Conservation (phyloP, 2,797 vertebrate genomes). For the Pseudochromis fuscus region DNA sequence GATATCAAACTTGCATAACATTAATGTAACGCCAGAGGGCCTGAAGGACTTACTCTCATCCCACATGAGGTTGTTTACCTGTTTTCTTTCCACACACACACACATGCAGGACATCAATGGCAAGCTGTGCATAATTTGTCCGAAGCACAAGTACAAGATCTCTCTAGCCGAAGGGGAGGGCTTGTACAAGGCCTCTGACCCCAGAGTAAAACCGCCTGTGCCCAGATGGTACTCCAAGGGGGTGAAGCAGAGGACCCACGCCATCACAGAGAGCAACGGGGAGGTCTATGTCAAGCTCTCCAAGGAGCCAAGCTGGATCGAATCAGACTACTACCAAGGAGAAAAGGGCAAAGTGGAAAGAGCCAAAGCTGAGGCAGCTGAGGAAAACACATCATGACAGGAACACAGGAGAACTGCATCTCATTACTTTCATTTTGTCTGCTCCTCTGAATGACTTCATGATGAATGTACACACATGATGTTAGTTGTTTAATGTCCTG, state of each 20-base stretch:
- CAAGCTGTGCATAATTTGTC: constrained; percentile 92
- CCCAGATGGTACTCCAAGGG: constrained; percentile 91
- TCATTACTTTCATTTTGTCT: neutral
- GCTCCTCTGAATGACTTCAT: constrained; percentile 8
- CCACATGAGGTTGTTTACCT: constrained; percentile 30
- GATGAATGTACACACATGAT: neutral
- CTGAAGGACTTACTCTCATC: constrained; percentile 24
- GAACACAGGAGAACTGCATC: constrained; percentile 11
- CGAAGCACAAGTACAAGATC: constrained; percentile 95
- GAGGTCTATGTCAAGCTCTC: constrained; percentile 90
- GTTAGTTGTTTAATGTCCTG: constrained; percentile 13
- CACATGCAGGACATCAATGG: constrained; percentile 87
- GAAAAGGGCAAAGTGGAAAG: constrained; percentile 84
- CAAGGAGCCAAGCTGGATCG: constrained; percentile 72
- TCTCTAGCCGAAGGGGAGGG: constrained; percentile 90
- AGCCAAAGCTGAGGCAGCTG: constrained; percentile 50
- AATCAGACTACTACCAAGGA: constrained; percentile 93
- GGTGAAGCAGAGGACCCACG: constrained; percentile 91
- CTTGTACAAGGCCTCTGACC: constrained; percentile 87
- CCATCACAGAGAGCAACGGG: constrained; percentile 84
- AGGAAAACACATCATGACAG: constrained; percentile 33
- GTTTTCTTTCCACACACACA: constrained; percentile 31
- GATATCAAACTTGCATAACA: constrained; percentile 40
- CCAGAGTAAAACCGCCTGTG: constrained; percentile 73
- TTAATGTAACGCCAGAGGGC: constrained; percentile 18